Evolutionary conservation across 1,140 invertebrate species (phyloP).

Genomic region (Hydropsyche tenuis): DNA sequence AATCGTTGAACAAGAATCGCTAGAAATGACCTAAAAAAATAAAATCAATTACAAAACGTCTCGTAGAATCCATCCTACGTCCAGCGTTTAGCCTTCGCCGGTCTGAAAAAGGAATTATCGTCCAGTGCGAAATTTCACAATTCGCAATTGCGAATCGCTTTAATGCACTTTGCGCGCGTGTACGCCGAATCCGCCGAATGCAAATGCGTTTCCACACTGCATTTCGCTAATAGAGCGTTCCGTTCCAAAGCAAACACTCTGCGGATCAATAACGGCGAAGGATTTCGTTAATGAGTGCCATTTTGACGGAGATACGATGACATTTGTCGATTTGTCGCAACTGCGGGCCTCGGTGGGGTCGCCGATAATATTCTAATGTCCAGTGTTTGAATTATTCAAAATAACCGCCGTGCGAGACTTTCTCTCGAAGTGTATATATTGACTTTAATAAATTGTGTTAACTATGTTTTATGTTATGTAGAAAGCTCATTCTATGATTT

Average conservation of each 20-base stretch:
- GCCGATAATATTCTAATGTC: no score
- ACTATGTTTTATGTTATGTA: no score
- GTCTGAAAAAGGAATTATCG: slow-evolving; percentile 3
- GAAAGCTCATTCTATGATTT: no score
- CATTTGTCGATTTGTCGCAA: no score
- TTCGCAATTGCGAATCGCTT: not conserved
- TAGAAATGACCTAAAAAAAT: not conserved
- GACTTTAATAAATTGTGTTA: no score
- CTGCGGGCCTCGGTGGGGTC: no score
- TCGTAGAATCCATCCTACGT: not conserved
- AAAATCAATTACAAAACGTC: not conserved
- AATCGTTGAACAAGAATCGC: not conserved
- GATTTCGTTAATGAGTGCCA: no score
- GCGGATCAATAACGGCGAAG: not conserved
- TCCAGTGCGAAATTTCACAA: not conserved
- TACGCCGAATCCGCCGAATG: not conserved
- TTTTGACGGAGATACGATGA: no score
- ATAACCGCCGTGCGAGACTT: no score
- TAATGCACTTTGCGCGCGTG: not conserved
- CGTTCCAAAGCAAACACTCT: not conserved
- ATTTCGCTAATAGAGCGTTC: not conserved
- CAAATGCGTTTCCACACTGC: slow-evolving; percentile 11
- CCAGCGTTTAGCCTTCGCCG: not conserved
- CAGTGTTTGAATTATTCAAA: no score
- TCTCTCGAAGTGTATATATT: no score